Conservation (phyloP, 2,888 invertebrate genomes). For the Nemotelus pantherinus region DNA sequence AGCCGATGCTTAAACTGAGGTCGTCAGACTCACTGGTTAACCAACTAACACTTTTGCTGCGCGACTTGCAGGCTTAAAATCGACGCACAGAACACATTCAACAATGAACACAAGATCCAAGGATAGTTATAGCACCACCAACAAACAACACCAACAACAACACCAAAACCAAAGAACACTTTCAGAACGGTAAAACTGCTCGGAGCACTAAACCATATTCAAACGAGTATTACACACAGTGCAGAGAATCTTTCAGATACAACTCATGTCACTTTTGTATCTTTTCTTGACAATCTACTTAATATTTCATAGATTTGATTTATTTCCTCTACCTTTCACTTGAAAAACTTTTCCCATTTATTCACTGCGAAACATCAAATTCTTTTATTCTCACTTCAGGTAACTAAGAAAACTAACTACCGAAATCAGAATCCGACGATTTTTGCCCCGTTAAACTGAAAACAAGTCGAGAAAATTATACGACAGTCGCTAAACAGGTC, state of each 20-base stretch:
- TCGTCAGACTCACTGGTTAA: too few relatives aligned
- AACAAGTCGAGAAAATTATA: slow-evolving; percentile 22
- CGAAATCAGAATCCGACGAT: not conserved
- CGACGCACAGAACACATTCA: too few relatives aligned
- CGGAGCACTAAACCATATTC: not conserved
- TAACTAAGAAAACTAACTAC: slow-evolving; percentile 2
- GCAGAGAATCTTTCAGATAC: too few relatives aligned
- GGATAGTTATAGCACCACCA: too few relatives aligned
- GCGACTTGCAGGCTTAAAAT: too few relatives aligned
- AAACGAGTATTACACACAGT: not conserved
- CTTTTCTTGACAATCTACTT: too few relatives aligned
- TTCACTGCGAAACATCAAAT: not conserved
- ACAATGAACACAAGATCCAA: too few relatives aligned
- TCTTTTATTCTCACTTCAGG: slow-evolving; percentile 11
- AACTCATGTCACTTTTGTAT: too few relatives aligned
- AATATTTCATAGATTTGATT: too few relatives aligned
- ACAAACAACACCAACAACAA: not conserved
- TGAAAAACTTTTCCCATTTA: not conserved
- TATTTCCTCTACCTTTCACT: too few relatives aligned
- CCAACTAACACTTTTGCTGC: too few relatives aligned
- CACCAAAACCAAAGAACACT: slow-evolving; percentile 22
- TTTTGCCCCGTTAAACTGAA: slow-evolving; percentile 30
- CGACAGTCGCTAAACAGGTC: slow-evolving; percentile 48
- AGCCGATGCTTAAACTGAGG: too few relatives aligned
- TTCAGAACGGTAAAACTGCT: slow-evolving; percentile 1